These are phyloP conservation scores for Chelonus insularis DNA, from an alignment of 1,140 invertebrate genomes.

Conservation along the genomic window DNA sequence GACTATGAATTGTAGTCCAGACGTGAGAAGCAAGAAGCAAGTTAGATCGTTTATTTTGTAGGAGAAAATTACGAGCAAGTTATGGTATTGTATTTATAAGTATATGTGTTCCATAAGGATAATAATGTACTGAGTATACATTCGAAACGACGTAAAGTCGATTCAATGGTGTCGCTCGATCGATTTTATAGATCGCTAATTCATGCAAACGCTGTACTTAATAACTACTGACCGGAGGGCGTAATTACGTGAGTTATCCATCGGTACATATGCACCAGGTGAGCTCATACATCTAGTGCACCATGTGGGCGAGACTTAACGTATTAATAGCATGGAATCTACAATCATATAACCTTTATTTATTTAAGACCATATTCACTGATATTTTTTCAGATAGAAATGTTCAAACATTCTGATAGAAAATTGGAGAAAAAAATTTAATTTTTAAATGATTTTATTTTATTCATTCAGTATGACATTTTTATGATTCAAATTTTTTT, in stretches of 20 bases:
- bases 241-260: constrained; percentile 41
- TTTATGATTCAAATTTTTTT: too few relatives aligned
- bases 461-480: too few relatives aligned
- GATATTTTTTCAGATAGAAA: too few relatives aligned
- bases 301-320: constrained; percentile 33
- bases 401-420: too few relatives aligned
- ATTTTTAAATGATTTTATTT: too few relatives aligned
- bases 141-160: constrained; percentile 6
- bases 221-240: constrained; percentile 34
- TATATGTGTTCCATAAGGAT: constrained; percentile 13
- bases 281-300: constrained; percentile 16
- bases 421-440: too few relatives aligned
- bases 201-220: constrained; percentile 37
- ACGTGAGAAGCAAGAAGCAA: too few relatives aligned
- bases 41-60: neutral
- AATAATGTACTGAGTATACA: constrained; percentile 22
- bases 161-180: constrained; percentile 19
- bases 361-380: too few relatives aligned
- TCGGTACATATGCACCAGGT: constrained; percentile 26
- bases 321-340: constrained; percentile 32
- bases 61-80: constrained; percentile 2
- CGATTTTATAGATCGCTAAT: constrained; percentile 35
- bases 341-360: neutral
- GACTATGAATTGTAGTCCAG: neutral
- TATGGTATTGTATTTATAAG: constrained; percentile 8